Evolutionary conservation across 2,113 vertebrate genomes (phyloP).

Genomic region (Microtus richardsoni): DNA sequence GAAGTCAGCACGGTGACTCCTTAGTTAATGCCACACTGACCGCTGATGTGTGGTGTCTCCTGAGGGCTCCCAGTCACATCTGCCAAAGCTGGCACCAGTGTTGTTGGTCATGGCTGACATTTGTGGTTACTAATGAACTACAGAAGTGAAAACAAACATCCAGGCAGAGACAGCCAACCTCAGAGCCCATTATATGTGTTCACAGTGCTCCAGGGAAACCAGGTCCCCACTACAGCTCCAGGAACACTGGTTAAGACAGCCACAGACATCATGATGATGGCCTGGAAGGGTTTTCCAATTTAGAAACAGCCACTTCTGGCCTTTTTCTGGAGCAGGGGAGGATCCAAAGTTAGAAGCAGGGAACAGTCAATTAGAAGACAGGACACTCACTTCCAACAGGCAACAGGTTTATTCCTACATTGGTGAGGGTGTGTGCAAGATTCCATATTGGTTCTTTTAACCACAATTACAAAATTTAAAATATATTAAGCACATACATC

Average conservation of each 20-base stretch:
- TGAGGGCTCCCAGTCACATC: background rate
- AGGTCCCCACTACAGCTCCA: background rate
- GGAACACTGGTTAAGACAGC: background rate
- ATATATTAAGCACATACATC: slow-evolving; percentile 84
- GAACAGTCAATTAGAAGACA: slow-evolving; percentile 69
- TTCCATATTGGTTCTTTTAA: slow-evolving; percentile 63
- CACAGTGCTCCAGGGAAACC: background rate
- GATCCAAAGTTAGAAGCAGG: slow-evolving; percentile 72
- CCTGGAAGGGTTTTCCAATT: slow-evolving; percentile 63
- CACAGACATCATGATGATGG: slow-evolving; percentile 28
- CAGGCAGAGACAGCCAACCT: background rate
- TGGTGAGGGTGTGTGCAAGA: slow-evolving; percentile 75
- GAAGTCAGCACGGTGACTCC: background rate
- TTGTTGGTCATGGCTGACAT: background rate
- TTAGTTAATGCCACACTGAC: slow-evolving; percentile 45
- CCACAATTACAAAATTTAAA: slow-evolving; percentile 83
- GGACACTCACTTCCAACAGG: slow-evolving; percentile 56
- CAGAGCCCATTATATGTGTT: background rate
- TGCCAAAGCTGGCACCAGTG: too few relatives aligned
- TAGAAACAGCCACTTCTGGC: slow-evolving; percentile 76
- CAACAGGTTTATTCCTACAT: slow-evolving; percentile 84
- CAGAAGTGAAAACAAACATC: slow-evolving; percentile 40
- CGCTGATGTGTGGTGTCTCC: background rate
- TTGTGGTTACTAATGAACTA: slow-evolving; percentile 37
- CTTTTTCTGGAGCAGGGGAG: slow-evolving; percentile 73